These are phyloP conservation scores for Poecilia gillii DNA, from an alignment of 2,797 vertebrate genomes.

Conservation along the genomic window DNA sequence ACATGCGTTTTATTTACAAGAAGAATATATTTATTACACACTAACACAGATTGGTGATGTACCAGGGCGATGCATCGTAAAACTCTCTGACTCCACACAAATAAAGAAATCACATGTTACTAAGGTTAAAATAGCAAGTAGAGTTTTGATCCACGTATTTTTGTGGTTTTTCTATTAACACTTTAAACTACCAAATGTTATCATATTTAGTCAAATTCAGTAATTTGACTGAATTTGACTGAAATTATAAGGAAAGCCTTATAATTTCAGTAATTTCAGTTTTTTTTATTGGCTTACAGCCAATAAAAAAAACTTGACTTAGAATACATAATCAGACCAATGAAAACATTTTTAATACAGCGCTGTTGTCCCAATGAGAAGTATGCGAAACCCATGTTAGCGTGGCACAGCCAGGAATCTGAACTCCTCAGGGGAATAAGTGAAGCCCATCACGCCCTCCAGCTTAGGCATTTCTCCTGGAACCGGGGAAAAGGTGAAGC, in stretches of 20 bases:
- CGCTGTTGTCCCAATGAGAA: not conserved
- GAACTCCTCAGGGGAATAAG: constrained; percentile 74
- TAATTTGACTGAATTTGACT: no score
- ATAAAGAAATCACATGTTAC: no score
- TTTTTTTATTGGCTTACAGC: no score
- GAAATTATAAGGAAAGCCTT: no score
- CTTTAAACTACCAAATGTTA: not conserved
- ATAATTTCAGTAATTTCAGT: no score
- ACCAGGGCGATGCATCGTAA: not conserved
- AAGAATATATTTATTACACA: no score
- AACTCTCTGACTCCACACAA: not conserved
- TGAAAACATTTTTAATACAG: not conserved
- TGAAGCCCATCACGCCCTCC: constrained; percentile 72
- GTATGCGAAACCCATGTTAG: constrained; percentile 24
- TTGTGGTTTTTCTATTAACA: not conserved
- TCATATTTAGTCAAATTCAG: no score
- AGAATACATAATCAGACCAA: not conserved
- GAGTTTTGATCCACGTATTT: not conserved
- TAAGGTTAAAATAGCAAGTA: not conserved
- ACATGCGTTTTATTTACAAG: not conserved
- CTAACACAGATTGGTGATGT: not conserved
- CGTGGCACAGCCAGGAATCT: constrained; percentile 71
- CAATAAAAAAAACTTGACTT: not conserved
- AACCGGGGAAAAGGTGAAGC: constrained; percentile 80
- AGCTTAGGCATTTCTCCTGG: constrained; percentile 63